phyloP scores from a whole-genome alignment of 2,113 vertebrate genomes.

The Puntigrus tetrazona region DNA sequence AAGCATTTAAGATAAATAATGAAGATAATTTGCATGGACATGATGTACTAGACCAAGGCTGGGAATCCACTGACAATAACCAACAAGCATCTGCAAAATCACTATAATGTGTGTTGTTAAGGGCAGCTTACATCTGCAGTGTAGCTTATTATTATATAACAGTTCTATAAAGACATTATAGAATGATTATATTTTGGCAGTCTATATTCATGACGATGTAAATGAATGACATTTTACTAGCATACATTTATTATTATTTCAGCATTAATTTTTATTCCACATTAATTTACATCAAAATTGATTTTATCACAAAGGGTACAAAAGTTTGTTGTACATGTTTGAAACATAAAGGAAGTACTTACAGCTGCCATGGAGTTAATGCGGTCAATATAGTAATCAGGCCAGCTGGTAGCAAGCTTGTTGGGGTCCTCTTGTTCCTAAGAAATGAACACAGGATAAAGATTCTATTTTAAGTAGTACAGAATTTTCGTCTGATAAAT shows the following conservation, averaged over 20 bases:
- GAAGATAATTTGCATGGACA: neutral
- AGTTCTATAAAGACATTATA: constrained; percentile 44
- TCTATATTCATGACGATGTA: too few relatives aligned
- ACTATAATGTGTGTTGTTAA: constrained; percentile 48
- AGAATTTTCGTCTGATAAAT: neutral
- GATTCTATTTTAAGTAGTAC: neutral
- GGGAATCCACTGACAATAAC: constrained; percentile 47
- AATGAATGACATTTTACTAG: neutral
- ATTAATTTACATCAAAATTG: neutral
- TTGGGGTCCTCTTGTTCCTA: constrained; percentile 98
- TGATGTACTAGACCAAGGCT: too few relatives aligned
- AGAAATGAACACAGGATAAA: neutral
- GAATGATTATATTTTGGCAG: constrained; percentile 39
- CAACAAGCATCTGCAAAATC: constrained; percentile 64
- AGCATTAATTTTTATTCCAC: neutral
- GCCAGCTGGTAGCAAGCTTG: constrained; percentile 97
- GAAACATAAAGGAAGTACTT: constrained; percentile 66
- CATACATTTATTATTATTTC: too few relatives aligned
- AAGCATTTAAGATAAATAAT: neutral
- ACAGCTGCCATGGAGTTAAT: constrained; percentile 99
- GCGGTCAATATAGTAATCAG: constrained; percentile 97
- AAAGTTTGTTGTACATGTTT: neutral
- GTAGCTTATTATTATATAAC: constrained; percentile 45
- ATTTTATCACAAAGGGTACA: neutral
- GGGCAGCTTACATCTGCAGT: constrained; percentile 29